A percentile compares a stretch with the other conserved stretches of the same genome.
Evolutionary conservation across 2,888 invertebrate genomes (phyloP).

Genomic region (Lochmaea crataegi): DNA sequence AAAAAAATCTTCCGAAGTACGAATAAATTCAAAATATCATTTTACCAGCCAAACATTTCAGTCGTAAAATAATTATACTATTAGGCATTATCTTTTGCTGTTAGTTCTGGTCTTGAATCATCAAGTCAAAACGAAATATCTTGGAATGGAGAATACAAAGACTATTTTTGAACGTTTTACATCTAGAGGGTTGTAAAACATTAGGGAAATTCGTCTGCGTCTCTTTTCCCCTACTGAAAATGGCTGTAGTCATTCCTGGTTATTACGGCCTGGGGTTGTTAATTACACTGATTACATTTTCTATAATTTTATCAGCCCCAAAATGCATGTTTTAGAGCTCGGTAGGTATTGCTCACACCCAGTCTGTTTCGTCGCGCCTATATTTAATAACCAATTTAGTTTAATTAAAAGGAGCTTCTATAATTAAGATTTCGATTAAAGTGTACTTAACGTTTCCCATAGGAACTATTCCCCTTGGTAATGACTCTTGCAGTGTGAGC

Average conservation of each 20-base stretch:
- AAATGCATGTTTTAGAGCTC: conserved; percentile 20
- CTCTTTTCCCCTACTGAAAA: neutral
- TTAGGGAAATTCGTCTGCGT: neutral
- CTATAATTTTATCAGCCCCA: conserved; percentile 28
- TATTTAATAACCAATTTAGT: conserved; percentile 28
- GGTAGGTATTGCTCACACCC: conserved; percentile 6
- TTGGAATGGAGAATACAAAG: no score
- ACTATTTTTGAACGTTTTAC: neutral
- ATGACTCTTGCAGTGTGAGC: conserved; percentile 4
- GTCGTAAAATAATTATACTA: no score
- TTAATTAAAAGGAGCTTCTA: conserved; percentile 26
- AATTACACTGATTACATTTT: conserved; percentile 30
- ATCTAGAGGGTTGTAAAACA: neutral
- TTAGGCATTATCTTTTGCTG: no score
- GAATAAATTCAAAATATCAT: no score
- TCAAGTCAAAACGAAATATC: no score
- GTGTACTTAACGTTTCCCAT: conserved; percentile 16
- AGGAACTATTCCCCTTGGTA: conserved; percentile 4
- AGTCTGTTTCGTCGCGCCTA: neutral
- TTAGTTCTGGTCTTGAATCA: no score
- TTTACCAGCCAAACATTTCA: no score
- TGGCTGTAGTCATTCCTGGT: conserved; percentile 2
- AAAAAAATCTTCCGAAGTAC: no score
- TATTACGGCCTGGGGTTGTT: conserved; percentile 13
- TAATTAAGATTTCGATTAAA: conserved; percentile 25